phyloP scores from a whole-genome alignment of 2,888 invertebrate species.

The Pachliopta kotzebuea region DNA sequence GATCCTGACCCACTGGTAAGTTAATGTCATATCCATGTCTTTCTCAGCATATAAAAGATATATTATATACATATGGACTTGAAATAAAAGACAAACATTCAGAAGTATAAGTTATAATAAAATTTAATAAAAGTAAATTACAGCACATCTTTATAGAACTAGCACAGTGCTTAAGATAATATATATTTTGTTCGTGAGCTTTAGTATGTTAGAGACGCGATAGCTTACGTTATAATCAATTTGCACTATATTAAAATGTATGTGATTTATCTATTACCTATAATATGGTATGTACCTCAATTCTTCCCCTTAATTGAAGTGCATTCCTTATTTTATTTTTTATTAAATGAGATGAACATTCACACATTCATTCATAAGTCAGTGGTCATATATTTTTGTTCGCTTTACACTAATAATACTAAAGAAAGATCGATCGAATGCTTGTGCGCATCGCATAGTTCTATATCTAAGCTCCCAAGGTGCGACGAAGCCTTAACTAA shows the following conservation, averaged over 20 bases:
- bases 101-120: conserved; percentile 81
- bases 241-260: conserved; percentile 49
- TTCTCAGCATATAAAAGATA: no score
- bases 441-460: conserved; percentile 66
- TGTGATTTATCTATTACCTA: conserved; percentile 39
- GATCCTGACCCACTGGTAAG: no score
- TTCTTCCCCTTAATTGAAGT: conserved; percentile 78
- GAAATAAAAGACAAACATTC: conserved; percentile 58
- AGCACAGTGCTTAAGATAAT: conserved; percentile 74
- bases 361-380: conserved; percentile 37
- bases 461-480: conserved; percentile 66
- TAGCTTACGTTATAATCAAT: conserved; percentile 54
- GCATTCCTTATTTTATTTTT: conserved; percentile 54
- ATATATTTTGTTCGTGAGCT: conserved; percentile 65
- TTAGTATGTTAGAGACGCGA: conserved; percentile 56
- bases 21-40: no score
- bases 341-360: conserved; percentile 37
- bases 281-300: conserved; percentile 54
- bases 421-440: conserved; percentile 40
- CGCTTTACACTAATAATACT: conserved; percentile 37
- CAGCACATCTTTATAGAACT: conserved; percentile 73
- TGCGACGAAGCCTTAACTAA: conserved; percentile 59
- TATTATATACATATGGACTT: no score
- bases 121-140: conserved; percentile 77
- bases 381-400: conserved; percentile 35